These are phyloP conservation scores for Chironomus tepperi DNA, from an alignment of 1,140 invertebrate genomes.

Conservation along the genomic window DNA sequence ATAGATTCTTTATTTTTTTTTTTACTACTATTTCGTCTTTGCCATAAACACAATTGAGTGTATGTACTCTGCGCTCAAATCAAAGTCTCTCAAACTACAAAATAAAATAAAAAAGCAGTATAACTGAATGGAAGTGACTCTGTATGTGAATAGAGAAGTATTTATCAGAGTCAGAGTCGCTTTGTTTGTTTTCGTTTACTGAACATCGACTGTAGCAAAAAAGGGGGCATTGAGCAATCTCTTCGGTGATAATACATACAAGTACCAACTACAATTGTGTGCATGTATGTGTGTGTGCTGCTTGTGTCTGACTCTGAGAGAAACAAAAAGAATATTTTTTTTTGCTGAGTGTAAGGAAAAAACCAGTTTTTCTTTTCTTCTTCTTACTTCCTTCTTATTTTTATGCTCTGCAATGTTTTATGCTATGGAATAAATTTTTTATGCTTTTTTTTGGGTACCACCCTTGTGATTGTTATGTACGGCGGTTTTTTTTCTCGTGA, in stretches of 20 bases:
- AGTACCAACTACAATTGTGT: not conserved
- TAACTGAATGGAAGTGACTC: not conserved
- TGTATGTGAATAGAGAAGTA: too few species aligned
- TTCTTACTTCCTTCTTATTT: not conserved
- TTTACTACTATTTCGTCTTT: not conserved
- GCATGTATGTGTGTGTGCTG: not conserved
- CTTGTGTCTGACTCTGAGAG: not conserved
- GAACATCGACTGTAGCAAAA: too few species aligned
- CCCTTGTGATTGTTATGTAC: slow-evolving; percentile 4
- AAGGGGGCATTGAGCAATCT: too few species aligned
- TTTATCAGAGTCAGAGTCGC: too few species aligned
- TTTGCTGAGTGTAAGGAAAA: not conserved
- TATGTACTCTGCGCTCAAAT: not conserved
- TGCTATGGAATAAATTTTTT: not conserved
- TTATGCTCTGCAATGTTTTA: not conserved
- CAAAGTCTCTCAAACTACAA: not conserved
- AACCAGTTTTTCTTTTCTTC: slow-evolving; percentile 4
- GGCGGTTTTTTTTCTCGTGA: not conserved
- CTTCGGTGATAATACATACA: too few species aligned
- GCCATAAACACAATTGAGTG: not conserved
- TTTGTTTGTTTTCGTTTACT: slow-evolving; percentile 1
- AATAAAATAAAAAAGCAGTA: too few species aligned
- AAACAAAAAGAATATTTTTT: not conserved
- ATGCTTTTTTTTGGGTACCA: not conserved
- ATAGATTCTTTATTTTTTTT: slow-evolving; percentile 15